Evolutionary conservation across 2,797 vertebrate genomes (phyloP).

Genomic region (Micromesistius poutassou): DNA sequence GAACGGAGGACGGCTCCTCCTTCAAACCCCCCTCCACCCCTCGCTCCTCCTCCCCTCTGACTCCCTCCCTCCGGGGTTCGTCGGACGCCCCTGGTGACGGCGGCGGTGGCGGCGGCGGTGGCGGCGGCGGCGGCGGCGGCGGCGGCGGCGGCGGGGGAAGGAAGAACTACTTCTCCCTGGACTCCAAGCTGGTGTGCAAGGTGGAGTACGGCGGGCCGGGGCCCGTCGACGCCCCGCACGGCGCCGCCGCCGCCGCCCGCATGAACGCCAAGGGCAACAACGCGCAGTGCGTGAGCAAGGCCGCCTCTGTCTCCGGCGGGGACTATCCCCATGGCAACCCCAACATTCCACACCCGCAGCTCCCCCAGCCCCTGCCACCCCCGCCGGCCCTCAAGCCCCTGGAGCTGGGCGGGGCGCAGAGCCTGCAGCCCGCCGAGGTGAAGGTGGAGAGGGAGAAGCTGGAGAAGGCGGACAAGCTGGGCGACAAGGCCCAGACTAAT

Average conservation of each 20-base stretch:
- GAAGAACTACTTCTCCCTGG: slow-evolving; percentile 76
- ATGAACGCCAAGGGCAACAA: slow-evolving; percentile 71
- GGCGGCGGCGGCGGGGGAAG: slow-evolving; percentile 53
- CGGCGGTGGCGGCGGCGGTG: slow-evolving; percentile 58
- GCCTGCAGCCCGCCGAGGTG: slow-evolving; percentile 62
- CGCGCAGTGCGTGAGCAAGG: slow-evolving; percentile 71
- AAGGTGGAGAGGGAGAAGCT: slow-evolving; percentile 78
- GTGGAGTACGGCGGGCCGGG: slow-evolving; percentile 66
- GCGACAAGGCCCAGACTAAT: slow-evolving; percentile 68
- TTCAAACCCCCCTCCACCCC: slow-evolving; percentile 71
- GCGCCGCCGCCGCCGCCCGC: slow-evolving; percentile 61
- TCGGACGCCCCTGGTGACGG: slow-evolving; percentile 66
- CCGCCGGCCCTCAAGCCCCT: slow-evolving; percentile 79
- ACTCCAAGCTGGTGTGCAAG: slow-evolving; percentile 76
- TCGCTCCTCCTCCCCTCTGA: slow-evolving; percentile 62
- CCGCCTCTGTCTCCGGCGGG: slow-evolving; percentile 62
- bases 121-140: slow-evolving; percentile 58
- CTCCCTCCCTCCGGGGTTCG: slow-evolving; percentile 65
- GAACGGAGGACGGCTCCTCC: slow-evolving; percentile 66
- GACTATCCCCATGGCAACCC: slow-evolving; percentile 75
- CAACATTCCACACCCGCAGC: slow-evolving; percentile 59
- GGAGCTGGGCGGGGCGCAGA: slow-evolving; percentile 72
- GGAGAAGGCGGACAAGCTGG: slow-evolving; percentile 74
- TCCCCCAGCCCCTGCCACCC: slow-evolving; percentile 75
- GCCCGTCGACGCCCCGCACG: slow-evolving; percentile 56